Evolutionary conservation across 1,140 invertebrate species (phyloP).

Genomic region (Homalodisca vitripennis): DNA sequence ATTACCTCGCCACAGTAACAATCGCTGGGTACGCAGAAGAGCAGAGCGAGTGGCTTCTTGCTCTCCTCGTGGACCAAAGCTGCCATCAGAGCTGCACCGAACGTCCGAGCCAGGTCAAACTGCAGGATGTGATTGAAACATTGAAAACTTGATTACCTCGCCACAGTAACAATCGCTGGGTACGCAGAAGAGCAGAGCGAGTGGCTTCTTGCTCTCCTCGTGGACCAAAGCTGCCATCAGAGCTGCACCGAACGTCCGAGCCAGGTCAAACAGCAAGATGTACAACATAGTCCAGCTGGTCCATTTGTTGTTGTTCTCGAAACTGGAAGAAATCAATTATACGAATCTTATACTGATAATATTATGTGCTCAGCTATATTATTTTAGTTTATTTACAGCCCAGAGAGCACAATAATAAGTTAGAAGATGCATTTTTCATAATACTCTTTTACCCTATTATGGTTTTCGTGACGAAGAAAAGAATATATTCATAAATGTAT

Average conservation of each 20-base stretch:
- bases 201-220: too few species aligned
- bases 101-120: neutral
- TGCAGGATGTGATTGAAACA: neutral
- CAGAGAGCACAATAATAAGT: neutral
- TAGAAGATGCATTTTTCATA: neutral
- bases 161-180: neutral
- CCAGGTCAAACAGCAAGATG: neutral
- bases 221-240: too few species aligned
- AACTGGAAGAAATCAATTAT: too few species aligned
- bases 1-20: conserved; percentile 6
- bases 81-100: conserved; percentile 9
- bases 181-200: too few species aligned
- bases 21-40: conserved; percentile 2
- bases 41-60: neutral
- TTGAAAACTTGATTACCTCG: neutral
- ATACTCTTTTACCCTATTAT: neutral
- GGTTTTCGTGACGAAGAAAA: too few species aligned
- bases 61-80: conserved; percentile 5
- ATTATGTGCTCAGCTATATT: too few species aligned
- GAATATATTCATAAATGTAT: too few species aligned
- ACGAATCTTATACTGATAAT: too few species aligned
- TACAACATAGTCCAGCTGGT: too few species aligned
- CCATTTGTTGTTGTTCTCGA: too few species aligned
- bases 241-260: neutral
- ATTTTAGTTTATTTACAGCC: too few species aligned